Base-by-base conservation (phyloP, 1,140 invertebrate species). In the Heliconius eleuchia region DNA sequence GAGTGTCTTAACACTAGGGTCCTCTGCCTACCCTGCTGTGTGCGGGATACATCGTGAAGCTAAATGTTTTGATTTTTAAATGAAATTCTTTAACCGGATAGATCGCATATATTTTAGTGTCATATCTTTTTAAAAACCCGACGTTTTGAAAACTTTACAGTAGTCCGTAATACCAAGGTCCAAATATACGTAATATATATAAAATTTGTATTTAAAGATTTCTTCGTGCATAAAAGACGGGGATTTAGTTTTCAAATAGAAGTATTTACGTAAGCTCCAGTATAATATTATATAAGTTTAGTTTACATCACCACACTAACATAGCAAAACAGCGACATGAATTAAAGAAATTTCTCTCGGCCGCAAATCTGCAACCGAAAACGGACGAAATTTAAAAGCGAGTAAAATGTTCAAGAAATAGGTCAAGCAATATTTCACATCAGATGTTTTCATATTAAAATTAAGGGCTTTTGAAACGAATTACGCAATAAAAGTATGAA, bases 401-500 rank as follows among this genome's bases (percentile, higher is more conserved):
- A 19, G 52, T 55, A 55, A 55, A 55, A 55, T 55, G 5, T 55
- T 57, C 55, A 57, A 57, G 55, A 57, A 8, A 23, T 57, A 23
- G 55, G 55, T 57, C 55, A 57, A 57, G 55, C n/a, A 23, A 57
- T 57, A 57, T 57, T 57, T 57, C 6, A 57, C 55, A 57, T 57
- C 55, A 57, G 55, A 57, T 57, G 55, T 57, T 57, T 57, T 57
- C 55, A 57, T 57, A 57, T 57, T 57, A 57, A 57, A 57, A 57
- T 57, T 57, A 57, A 57, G 55, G 55, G 55, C n/a, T 57, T 57
- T 57, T 57, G 6, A 57, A 57, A 57, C 55, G n/a, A 57, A 57
- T 57, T 27, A 57, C 55, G 55, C 55, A 57, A 57, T 57, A 57
- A 57, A 57, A 57, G 55, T 23, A 57, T 57, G 55, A 57, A 57